phyloP scores from a whole-genome alignment of 1,140 invertebrate genomes.

The Drosophila asahinai region DNA sequence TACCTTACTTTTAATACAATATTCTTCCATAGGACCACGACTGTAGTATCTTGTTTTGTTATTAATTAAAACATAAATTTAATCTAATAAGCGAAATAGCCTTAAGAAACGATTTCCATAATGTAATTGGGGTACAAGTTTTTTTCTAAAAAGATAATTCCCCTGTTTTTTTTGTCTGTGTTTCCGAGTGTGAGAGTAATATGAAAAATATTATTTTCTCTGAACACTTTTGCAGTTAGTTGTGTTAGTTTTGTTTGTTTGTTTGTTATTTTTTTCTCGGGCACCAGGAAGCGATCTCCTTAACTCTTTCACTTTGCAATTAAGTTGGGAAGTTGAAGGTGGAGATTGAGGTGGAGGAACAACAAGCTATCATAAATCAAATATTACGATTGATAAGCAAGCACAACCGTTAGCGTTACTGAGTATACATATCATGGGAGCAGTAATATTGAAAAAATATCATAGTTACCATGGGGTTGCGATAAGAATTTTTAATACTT shows the following conservation, averaged over 20 bases:
- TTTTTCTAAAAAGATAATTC: not conserved
- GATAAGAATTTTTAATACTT: not conserved
- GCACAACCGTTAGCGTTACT: not conserved
- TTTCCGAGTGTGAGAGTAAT: constrained; percentile 2
- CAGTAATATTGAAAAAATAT: not conserved
- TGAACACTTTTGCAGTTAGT: constrained; percentile 34
- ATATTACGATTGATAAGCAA: constrained; percentile 42
- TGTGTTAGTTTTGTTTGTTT: constrained; percentile 24
- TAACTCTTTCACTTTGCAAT: constrained; percentile 51
- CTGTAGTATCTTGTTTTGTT: no score
- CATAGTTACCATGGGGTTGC: not conserved
- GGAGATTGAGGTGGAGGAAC: constrained; percentile 12
- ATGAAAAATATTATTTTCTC: constrained; percentile 37
- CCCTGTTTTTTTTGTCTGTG: not conserved
- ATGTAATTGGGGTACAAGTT: not conserved
- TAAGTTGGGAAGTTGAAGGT: constrained; percentile 25
- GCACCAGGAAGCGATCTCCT: constrained; percentile 38
- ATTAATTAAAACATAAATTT: no score
- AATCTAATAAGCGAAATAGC: no score
- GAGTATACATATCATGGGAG: no score
- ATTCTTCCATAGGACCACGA: not conserved
- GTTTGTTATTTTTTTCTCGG: constrained; percentile 46
- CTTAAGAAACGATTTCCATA: no score
- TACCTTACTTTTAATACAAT: no score
- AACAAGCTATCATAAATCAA: constrained; percentile 42